These are phyloP conservation scores for Eurypyga helias DNA, from an alignment of 2,113 vertebrate genomes.

Conservation along the genomic window DNA sequence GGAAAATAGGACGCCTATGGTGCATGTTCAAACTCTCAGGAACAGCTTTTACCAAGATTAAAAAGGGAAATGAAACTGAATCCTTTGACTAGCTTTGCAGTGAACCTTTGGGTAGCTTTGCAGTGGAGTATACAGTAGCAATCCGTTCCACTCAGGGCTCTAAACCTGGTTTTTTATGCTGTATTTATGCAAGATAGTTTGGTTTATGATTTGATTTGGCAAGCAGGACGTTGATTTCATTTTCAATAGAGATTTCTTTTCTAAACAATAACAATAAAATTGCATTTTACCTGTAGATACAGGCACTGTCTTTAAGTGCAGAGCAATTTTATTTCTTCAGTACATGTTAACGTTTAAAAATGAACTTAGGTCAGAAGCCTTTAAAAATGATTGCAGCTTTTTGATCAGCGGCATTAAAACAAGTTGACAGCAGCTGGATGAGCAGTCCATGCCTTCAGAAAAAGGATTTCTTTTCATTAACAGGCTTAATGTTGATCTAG, in stretches of 20 bases:
- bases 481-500: background rate
- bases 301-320: background rate
- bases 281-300: background rate
- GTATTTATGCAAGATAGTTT: conserved; percentile 48
- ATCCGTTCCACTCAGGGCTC: conserved; percentile 30
- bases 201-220: conserved; percentile 19
- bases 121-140: conserved; percentile 48
- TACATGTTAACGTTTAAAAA: conserved; percentile 23
- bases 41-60: conserved; percentile 71
- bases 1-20: conserved; percentile 65
- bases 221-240: conserved; percentile 40
- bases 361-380: background rate
- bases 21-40: conserved; percentile 56
- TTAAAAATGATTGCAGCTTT: background rate
- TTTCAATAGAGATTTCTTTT: background rate
- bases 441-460: background rate
- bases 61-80: conserved; percentile 54
- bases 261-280: background rate
- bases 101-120: conserved; percentile 57
- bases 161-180: conserved; percentile 44
- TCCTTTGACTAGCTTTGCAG: conserved; percentile 58
- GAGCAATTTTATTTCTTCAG: background rate
- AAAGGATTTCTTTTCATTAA: background rate
- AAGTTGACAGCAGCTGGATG: background rate
- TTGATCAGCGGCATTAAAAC: background rate